Evolutionary conservation across 2,113 vertebrate genomes (phyloP).

Genomic region (Cyanoramphus novaezelandiae): DNA sequence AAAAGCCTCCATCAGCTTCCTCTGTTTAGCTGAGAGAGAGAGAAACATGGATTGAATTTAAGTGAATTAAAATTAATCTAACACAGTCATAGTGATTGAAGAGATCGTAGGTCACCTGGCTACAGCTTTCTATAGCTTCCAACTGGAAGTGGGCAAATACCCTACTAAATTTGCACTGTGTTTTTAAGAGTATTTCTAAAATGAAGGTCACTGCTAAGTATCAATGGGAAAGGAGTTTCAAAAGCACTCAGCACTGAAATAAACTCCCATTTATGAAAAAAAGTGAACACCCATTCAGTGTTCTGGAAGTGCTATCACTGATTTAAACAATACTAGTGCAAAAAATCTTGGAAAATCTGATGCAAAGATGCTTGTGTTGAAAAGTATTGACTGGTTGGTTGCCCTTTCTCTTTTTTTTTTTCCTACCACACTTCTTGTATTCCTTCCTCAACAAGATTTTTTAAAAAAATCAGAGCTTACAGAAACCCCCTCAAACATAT

Average conservation of each 20-base stretch:
- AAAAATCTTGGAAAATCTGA: neutral
- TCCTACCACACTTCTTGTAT: neutral
- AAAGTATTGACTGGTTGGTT: neutral
- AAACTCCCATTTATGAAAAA: neutral
- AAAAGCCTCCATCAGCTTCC: slow-evolving; percentile 16
- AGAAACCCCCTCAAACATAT: neutral
- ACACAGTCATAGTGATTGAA: neutral
- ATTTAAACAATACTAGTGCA: neutral
- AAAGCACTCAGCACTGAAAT: neutral
- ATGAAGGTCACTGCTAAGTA: neutral
- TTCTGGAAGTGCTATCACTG: neutral
- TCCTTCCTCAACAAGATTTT: neutral
- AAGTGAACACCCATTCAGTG: neutral
- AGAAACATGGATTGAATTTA: neutral
- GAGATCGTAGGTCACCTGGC: neutral
- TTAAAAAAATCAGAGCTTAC: neutral
- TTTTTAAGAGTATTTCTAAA: neutral
- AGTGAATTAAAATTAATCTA: slow-evolving; percentile 7
- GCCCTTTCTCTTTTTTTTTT: neutral
- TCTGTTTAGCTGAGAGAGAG: neutral
- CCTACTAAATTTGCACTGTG: neutral
- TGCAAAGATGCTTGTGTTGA: neutral
- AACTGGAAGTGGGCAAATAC: neutral
- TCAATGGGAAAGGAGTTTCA: neutral
- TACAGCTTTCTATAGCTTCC: neutral